Conservation (phyloP, 2,797 vertebrate genomes). For the Scolopax bukidnonensis region DNA sequence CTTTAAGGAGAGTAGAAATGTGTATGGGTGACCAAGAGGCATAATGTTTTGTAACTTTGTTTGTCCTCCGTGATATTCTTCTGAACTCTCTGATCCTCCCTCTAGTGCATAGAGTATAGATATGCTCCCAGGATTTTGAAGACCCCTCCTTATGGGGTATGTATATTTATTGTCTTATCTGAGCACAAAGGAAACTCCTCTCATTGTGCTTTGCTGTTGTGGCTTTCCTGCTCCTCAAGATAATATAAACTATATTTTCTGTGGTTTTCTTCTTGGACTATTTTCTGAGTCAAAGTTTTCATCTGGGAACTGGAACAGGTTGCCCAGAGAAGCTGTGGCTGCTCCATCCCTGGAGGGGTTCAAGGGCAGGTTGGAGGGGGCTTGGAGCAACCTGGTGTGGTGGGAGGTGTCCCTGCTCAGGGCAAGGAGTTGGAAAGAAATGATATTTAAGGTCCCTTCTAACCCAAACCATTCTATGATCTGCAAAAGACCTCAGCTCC, state of each 20-base stretch:
- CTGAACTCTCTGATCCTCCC: neutral
- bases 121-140: neutral
- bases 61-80: neutral
- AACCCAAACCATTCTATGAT: neutral
- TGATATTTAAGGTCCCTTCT: neutral
- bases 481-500: neutral
- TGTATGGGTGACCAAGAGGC: neutral
- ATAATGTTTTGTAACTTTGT: neutral
- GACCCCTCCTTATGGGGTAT: fast-evolving
- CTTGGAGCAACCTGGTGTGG: neutral
- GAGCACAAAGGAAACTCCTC: neutral
- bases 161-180: neutral
- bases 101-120: fast-evolving
- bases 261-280: neutral
- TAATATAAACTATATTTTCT: neutral
- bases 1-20: neutral
- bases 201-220: neutral
- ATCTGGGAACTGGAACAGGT: neutral
- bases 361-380: neutral
- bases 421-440: neutral
- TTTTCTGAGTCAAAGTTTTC: neutral
- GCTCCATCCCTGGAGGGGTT: neutral
- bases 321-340: neutral
- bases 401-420: neutral
- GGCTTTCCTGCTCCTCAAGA: neutral